phyloP scores from a whole-genome alignment of 2,888 invertebrate genomes.

The Rhingia rostrata region DNA sequence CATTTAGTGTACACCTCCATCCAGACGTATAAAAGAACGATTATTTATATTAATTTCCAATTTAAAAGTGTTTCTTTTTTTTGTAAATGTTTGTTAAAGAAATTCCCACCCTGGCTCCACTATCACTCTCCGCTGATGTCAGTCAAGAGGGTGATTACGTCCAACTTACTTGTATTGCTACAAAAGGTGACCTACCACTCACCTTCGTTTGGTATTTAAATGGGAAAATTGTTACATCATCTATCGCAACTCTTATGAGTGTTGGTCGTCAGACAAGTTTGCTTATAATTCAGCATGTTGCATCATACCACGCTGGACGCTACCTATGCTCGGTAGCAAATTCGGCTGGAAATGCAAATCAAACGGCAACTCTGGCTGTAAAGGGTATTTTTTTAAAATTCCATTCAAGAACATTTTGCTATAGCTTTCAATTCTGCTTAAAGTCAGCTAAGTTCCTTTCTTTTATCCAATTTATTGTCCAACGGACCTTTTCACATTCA shows the following conservation, averaged over 20 bases:
- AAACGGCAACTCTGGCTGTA: conserved; percentile 84
- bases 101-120: conserved; percentile 79
- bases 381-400: conserved; percentile 84
- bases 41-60: not conserved
- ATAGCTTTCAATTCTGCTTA: conserved; percentile 16
- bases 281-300: conserved; percentile 85
- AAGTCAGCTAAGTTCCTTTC: conserved; percentile 11
- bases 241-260: conserved; percentile 79
- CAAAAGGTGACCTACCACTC: conserved; percentile 88
- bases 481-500: no score
- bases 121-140: conserved; percentile 80
- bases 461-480: not conserved
- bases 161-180: conserved; percentile 92
- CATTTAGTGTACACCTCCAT: not conserved
- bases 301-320: conserved; percentile 86
- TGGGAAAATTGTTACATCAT: conserved; percentile 76
- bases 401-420: conserved; percentile 8
- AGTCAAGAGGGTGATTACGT: conserved; percentile 87
- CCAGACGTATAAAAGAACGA: not conserved
- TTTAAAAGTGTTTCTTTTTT: not conserved
- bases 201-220: conserved; percentile 85
- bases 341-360: conserved; percentile 84
- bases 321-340: conserved; percentile 86
- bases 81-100: conserved; percentile 76
- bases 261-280: conserved; percentile 84